Conservation (phyloP, 2,797 vertebrate genomes). For the Hirundo rustica region DNA sequence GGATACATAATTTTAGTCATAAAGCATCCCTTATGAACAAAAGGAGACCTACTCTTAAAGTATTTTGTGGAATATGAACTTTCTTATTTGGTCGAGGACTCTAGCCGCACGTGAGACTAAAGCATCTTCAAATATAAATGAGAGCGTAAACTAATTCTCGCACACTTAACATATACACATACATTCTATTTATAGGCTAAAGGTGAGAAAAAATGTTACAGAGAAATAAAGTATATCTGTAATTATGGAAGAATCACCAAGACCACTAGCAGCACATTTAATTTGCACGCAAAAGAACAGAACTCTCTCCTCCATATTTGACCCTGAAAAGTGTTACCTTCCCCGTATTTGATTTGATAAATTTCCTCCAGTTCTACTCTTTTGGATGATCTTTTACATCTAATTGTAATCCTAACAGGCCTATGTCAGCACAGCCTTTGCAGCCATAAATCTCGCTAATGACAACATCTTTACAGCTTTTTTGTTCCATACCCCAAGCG, state of each 20-base stretch:
- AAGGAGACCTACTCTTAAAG: background rate
- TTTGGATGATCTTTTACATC: slow-evolving; percentile 43
- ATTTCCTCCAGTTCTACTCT: background rate
- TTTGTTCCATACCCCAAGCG: slow-evolving; percentile 61
- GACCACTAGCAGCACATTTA: background rate
- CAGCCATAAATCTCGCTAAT: slow-evolving; percentile 60
- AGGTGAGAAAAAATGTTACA: background rate
- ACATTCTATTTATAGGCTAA: background rate
- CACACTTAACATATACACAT: background rate
- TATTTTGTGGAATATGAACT: background rate
- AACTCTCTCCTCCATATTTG: background rate
- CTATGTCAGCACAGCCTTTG: slow-evolving; percentile 34
- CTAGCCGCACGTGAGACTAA: background rate
- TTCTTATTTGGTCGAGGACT: background rate
- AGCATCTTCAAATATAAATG: background rate
- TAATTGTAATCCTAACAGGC: slow-evolving; percentile 54
- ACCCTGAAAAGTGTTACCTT: slow-evolving; percentile 12
- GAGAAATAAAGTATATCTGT: background rate
- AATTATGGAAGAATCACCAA: background rate
- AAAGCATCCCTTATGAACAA: background rate
- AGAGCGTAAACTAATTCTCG: background rate
- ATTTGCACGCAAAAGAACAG: background rate
- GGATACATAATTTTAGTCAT: background rate
- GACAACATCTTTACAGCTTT: slow-evolving; percentile 47
- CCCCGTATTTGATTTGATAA: slow-evolving; percentile 21